Conservation (phyloP, 2,113 vertebrate species). For the Elaphurus davidianus region DNA sequence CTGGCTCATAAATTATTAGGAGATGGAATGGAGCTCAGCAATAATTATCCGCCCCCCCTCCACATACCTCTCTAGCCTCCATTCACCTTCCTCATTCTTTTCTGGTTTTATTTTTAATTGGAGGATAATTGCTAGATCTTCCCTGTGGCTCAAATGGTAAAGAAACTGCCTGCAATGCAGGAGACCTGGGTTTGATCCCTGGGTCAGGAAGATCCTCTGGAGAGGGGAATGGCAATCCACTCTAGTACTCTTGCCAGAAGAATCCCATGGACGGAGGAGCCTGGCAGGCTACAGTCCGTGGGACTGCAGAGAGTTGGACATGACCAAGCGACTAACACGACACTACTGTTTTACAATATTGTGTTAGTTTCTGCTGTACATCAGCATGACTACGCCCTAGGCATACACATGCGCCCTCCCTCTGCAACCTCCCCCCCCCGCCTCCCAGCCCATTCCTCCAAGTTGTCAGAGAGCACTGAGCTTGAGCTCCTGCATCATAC, state of each 20-base stretch:
- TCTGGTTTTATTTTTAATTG: background rate
- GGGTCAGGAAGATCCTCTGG: background rate
- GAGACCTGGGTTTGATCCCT: background rate
- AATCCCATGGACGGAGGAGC: background rate
- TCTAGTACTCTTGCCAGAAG: background rate
- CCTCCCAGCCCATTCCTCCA: background rate
- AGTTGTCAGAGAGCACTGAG: background rate
- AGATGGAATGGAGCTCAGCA: background rate
- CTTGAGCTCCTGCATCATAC: background rate
- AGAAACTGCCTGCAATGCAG: accelerated
- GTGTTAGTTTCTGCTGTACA: background rate
- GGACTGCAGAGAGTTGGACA: background rate
- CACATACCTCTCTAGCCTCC: background rate
- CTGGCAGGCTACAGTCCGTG: background rate
- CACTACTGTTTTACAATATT: background rate
- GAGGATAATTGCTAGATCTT: background rate
- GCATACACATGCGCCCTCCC: background rate
- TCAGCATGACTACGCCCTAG: background rate
- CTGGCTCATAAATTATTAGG: background rate
- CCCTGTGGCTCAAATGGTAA: background rate
- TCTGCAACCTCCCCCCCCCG: accelerated
- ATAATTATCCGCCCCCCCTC: accelerated
- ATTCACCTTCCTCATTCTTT: background rate
- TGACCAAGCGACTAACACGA: background rate
- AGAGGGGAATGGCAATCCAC: background rate